phyloP scores from a whole-genome alignment of 2,113 vertebrate species.

The Bos javanicus region DNA sequence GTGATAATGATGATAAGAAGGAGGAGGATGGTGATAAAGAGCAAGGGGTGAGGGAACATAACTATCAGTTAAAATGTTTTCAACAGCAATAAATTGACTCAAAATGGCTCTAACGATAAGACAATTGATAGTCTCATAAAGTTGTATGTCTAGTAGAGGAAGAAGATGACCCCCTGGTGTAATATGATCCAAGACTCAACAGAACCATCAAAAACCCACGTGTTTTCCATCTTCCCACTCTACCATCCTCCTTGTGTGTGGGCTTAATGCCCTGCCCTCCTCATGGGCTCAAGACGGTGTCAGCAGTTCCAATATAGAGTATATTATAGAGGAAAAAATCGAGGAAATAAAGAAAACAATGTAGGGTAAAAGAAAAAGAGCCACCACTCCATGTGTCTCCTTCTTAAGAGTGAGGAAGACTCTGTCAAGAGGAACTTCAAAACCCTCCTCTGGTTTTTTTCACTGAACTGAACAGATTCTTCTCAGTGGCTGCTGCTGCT shows the following conservation, averaged over 20 bases:
- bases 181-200: neutral
- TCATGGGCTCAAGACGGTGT: fast-evolving
- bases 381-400: neutral
- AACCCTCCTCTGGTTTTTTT: neutral
- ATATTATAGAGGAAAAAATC: neutral
- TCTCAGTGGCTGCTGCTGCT: neutral
- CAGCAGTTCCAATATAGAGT: fast-evolving
- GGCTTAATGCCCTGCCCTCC: neutral
- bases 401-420: neutral
- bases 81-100: neutral
- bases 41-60: neutral
- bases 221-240: neutral
- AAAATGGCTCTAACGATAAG: neutral
- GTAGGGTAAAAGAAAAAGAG: neutral
- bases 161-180: neutral
- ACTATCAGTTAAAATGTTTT: neutral
- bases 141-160: neutral
- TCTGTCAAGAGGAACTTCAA: neutral
- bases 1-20: neutral
- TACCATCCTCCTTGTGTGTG: neutral
- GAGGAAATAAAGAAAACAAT: neutral
- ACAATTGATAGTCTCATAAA: neutral
- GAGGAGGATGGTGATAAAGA: neutral
- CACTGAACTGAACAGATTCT: neutral
- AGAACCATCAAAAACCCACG: neutral